Evolutionary conservation across 2,888 invertebrate species (phyloP).

Genomic region (Ophraella communa): DNA sequence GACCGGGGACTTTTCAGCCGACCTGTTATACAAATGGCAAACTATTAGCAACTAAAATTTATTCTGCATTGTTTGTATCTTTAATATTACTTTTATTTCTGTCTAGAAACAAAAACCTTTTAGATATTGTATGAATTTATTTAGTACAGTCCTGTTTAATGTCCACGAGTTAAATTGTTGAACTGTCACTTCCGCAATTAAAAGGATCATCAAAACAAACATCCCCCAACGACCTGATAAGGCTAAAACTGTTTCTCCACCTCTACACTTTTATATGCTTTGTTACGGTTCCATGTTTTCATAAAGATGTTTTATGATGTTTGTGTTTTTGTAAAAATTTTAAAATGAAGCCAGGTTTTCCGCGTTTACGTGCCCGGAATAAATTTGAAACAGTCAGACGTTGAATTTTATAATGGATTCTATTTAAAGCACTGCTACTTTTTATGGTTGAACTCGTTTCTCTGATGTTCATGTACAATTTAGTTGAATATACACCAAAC

Average conservation of each 20-base stretch:
- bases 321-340: background rate
- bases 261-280: slow-evolving; percentile 13
- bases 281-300: slow-evolving; percentile 9
- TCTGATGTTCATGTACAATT: too few species aligned
- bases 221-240: slow-evolving; percentile 15
- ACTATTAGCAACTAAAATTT: too few species aligned
- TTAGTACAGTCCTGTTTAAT: background rate
- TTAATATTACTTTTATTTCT: too few species aligned
- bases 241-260: background rate
- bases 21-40: too few species aligned
- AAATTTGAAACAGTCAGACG: background rate
- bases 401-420: background rate
- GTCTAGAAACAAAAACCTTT: too few species aligned
- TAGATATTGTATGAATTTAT: too few species aligned
- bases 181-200: slow-evolving; percentile 20
- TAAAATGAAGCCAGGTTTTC: background rate
- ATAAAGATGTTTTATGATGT: background rate
- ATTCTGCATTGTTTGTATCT: too few species aligned
- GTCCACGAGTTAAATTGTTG: slow-evolving; percentile 10
- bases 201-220: slow-evolving; percentile 15
- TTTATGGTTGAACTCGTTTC: too few species aligned
- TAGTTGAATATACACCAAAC: too few species aligned
- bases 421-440: too few species aligned
- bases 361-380: background rate
- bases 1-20: too few species aligned